Evolutionary conservation across 2,797 vertebrate genomes (phyloP).

Genomic region (Erethizon dorsatum): DNA sequence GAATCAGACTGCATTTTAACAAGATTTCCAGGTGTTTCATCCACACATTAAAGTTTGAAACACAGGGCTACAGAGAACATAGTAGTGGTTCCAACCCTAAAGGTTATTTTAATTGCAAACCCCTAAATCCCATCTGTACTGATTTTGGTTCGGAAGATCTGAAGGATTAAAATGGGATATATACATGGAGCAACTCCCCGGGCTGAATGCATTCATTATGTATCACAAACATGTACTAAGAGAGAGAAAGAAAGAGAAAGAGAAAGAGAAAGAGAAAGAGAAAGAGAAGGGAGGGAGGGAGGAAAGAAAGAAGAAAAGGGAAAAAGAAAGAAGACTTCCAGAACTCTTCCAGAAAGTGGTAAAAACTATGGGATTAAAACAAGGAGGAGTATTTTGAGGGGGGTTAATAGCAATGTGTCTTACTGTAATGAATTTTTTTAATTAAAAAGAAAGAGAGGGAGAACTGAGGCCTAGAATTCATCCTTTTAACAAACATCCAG

Average conservation of each 20-base stretch:
- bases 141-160: neutral
- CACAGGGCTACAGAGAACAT: neutral
- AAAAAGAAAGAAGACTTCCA: neutral
- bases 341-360: neutral
- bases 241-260: neutral
- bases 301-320: accelerated
- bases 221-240: neutral
- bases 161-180: neutral
- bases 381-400: neutral
- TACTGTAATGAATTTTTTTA: neutral
- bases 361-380: neutral
- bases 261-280: too few species aligned
- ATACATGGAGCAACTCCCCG: neutral
- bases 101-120: neutral
- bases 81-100: neutral
- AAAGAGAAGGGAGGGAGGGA: neutral
- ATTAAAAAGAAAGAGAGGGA: neutral
- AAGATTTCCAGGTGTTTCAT: neutral
- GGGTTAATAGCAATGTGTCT: neutral
- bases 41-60: neutral
- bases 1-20: neutral
- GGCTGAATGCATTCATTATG: neutral
- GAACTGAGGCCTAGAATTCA: neutral
- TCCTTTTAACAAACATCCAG: neutral
- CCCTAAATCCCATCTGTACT: neutral